phyloP scores from a whole-genome alignment of 2,888 invertebrate species.

The Osmoderma eremita region DNA sequence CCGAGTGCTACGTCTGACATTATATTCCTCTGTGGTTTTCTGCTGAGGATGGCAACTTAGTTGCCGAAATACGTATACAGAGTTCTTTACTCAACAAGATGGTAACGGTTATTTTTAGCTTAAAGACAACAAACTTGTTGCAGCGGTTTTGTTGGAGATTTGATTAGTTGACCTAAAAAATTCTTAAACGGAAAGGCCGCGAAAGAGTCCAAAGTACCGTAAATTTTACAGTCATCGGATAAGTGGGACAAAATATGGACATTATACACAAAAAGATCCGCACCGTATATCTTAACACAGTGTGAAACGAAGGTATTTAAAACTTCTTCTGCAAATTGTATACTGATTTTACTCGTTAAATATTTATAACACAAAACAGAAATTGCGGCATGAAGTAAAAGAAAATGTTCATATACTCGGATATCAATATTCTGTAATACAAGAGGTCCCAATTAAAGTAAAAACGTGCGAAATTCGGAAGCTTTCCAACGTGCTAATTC shows the following conservation, averaged over 20 bases:
- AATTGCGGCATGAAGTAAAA: slow-evolving; percentile 37
- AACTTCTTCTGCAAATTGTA: no score
- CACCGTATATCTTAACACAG: slow-evolving; percentile 27
- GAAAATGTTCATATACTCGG: slow-evolving; percentile 41
- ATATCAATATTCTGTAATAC: slow-evolving; percentile 31
- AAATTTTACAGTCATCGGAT: background rate
- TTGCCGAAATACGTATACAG: no score
- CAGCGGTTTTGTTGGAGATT: background rate
- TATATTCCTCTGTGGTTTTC: no score
- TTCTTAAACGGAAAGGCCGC: slow-evolving; percentile 4
- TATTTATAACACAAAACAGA: slow-evolving; percentile 31
- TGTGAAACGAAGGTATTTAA: no score
- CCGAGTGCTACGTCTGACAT: no score
- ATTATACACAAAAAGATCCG: slow-evolving; percentile 19
- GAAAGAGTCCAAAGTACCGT: background rate
- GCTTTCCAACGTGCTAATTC: slow-evolving; percentile 45
- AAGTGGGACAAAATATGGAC: slow-evolving; percentile 6
- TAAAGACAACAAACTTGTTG: no score
- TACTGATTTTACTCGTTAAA: no score
- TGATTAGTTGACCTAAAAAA: background rate
- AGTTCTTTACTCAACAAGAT: no score
- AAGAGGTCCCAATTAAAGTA: slow-evolving; percentile 42
- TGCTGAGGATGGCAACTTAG: no score
- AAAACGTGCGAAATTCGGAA: slow-evolving; percentile 42
- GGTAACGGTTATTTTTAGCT: no score